A percentile compares a stretch with the other conserved stretches of the same genome.
Evolutionary conservation across 2,797 vertebrate species (phyloP).

Genomic region (Gymnopithys bicolor): DNA sequence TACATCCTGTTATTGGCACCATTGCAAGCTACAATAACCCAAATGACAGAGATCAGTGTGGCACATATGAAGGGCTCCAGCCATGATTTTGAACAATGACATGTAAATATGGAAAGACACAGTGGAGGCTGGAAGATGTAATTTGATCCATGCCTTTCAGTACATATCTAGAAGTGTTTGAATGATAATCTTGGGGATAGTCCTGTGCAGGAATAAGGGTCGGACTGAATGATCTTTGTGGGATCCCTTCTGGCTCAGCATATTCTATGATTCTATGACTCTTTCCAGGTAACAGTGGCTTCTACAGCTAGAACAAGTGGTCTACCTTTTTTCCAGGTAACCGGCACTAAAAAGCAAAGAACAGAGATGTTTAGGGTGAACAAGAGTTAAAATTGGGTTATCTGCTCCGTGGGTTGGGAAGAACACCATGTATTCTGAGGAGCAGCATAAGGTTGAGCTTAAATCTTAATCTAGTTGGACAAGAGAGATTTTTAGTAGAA

Average conservation of each 20-base stretch:
- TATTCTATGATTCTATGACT: not conserved
- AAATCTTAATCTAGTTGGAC: not conserved
- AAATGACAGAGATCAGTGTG: not conserved
- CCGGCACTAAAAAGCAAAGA: not conserved
- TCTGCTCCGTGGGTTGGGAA: not conserved
- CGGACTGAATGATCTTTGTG: not conserved
- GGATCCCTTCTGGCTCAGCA: not conserved
- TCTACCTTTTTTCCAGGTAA: not conserved
- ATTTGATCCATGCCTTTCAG: not conserved
- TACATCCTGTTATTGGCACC: not conserved
- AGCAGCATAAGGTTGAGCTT: not conserved
- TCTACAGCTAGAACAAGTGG: accelerated
- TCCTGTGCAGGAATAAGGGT: not conserved
- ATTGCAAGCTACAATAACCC: not conserved
- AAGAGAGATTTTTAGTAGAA: not conserved
- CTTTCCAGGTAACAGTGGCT: not conserved
- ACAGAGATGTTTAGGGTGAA: not conserved
- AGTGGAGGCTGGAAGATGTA: not conserved
- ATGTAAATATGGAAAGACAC: not conserved
- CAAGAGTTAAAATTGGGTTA: not conserved
- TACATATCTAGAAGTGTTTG: not conserved
- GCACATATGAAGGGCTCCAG: not conserved
- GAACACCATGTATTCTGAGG: not conserved
- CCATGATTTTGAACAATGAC: not conserved
- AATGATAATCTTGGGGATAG: not conserved